A percentile compares a stretch with the other conserved stretches of the same genome.
Conservation (phyloP, 2,797 vertebrate genomes). For the Callimico goeldii region DNA sequence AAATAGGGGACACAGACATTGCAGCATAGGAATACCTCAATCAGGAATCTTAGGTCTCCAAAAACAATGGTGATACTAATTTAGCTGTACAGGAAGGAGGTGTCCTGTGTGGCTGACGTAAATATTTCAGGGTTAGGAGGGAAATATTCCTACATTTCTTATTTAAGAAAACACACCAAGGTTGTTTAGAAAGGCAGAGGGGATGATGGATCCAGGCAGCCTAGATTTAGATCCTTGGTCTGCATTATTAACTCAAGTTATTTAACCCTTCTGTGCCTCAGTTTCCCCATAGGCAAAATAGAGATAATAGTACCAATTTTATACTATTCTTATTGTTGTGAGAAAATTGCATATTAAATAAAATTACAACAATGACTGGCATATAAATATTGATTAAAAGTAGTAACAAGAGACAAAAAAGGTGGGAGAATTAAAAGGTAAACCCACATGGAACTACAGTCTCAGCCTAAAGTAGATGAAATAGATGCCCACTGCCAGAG, state of each 20-base stretch:
- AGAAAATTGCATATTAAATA: neutral
- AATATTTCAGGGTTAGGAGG: neutral
- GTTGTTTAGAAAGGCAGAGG: neutral
- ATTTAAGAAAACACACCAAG: neutral
- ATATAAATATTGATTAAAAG: neutral
- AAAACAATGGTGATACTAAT: neutral
- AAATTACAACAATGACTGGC: neutral
- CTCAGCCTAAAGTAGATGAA: neutral
- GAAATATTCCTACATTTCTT: neutral
- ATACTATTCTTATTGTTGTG: neutral
- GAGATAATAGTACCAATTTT: neutral
- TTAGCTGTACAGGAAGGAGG: neutral
- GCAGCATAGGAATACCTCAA: neutral
- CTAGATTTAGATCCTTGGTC: neutral
- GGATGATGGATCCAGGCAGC: neutral
- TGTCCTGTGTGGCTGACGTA: neutral
- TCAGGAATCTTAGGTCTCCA: neutral
- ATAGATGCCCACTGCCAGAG: neutral
- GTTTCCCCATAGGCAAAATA: neutral
- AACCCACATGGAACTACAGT: neutral
- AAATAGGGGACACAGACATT: neutral
- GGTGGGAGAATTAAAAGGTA: neutral
- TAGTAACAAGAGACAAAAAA: neutral
- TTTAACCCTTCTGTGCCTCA: neutral
- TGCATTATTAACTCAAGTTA: neutral